These are phyloP conservation scores for Formica exsecta DNA, from an alignment of 1,140 invertebrate species.

Conservation along the genomic window DNA sequence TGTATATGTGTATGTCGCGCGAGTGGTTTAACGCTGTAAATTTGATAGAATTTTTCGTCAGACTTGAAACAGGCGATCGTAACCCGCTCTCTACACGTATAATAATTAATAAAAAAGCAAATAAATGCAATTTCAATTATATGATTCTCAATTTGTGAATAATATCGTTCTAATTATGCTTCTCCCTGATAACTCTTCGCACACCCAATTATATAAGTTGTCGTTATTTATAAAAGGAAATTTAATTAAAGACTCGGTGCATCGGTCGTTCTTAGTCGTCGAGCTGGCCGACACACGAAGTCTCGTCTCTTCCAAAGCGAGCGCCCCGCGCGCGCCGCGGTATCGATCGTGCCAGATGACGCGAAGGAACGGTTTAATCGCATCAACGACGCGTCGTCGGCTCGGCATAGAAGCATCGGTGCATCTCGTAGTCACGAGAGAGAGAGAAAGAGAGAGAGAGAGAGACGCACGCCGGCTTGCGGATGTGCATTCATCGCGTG, in stretches of 20 bases:
- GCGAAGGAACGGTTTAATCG: slow-evolving; percentile 52
- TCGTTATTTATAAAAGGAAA: slow-evolving; percentile 27
- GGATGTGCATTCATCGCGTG: slow-evolving; percentile 75
- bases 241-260: slow-evolving; percentile 17
- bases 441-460: neutral
- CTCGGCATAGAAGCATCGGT: neutral
- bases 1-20: neutral
- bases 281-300: neutral
- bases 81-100: no score
- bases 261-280: neutral
- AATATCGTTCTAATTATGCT: slow-evolving; percentile 33
- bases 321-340: neutral
- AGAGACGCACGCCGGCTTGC: slow-evolving; percentile 50
- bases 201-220: neutral
- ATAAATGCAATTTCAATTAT: neutral
- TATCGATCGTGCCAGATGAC: slow-evolving; percentile 53
- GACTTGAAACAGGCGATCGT: neutral
- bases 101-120: slow-evolving; percentile 25
- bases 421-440: neutral
- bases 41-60: slow-evolving; percentile 33
- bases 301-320: neutral
- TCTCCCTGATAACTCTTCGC: neutral
- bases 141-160: slow-evolving; percentile 16
- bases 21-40: slow-evolving; percentile 33
- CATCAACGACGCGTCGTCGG: slow-evolving; percentile 47